phyloP scores from a whole-genome alignment of 1,140 invertebrate species.

The Andrena cerasifolii region DNA sequence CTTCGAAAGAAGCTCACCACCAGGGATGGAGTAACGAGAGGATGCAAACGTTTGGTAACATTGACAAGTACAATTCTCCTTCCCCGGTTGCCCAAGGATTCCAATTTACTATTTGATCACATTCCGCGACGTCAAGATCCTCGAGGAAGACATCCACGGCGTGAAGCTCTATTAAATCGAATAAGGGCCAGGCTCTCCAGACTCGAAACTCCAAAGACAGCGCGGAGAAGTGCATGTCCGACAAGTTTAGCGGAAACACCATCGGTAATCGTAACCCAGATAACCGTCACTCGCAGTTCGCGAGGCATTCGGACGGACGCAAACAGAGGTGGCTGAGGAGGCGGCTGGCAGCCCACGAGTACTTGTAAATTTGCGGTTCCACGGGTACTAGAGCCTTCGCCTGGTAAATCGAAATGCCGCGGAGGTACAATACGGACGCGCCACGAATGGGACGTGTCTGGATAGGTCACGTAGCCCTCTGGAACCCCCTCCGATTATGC shows the following conservation, averaged over 20 bases:
- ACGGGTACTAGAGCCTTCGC: neutral
- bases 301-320: neutral
- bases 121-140: too few species aligned
- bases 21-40: too few species aligned
- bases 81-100: too few species aligned
- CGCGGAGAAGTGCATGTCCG: neutral
- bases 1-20: neutral
- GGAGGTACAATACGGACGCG: neutral
- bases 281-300: constrained; percentile 35
- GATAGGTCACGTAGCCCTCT: neutral
- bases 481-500: constrained; percentile 28
- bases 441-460: constrained; percentile 1
- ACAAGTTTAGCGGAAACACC: constrained; percentile 32
- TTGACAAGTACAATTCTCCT: neutral
- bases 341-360: neutral
- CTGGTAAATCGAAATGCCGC: constrained; percentile 6
- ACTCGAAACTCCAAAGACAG: neutral
- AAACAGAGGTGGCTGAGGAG: neutral
- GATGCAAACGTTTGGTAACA: too few species aligned
- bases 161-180: constrained; percentile 2
- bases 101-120: too few species aligned
- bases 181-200: neutral
- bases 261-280: constrained; percentile 30
- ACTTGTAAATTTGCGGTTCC: constrained; percentile 48
- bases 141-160: neutral